A percentile compares a stretch with the other conserved stretches of the same genome.
phyloP scores from a whole-genome alignment of 2,113 vertebrate genomes.

The Meriones unguiculatus region DNA sequence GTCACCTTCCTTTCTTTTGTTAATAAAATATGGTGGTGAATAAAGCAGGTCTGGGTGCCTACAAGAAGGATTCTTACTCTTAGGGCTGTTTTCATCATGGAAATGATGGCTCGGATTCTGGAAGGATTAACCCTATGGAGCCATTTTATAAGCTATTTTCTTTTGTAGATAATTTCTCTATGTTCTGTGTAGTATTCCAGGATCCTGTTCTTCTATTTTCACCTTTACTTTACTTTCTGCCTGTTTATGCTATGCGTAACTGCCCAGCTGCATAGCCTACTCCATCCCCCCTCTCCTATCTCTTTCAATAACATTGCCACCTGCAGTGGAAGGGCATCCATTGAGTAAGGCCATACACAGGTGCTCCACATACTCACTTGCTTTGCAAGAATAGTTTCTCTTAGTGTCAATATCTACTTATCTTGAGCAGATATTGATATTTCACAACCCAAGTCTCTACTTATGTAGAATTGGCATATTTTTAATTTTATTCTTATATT shows the following conservation, averaged over 20 bases:
- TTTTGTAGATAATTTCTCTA: background rate
- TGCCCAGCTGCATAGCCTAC: background rate
- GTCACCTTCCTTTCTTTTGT: background rate
- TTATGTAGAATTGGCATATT: background rate
- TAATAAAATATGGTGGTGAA: too few species aligned
- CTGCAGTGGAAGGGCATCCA: background rate
- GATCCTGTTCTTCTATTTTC: background rate
- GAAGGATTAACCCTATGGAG: background rate
- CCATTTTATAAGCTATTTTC: background rate
- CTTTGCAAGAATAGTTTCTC: background rate
- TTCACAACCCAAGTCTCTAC: background rate
- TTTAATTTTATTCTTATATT: background rate
- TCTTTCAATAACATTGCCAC: background rate
- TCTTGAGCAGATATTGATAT: background rate
- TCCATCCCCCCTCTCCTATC: background rate
- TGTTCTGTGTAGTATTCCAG: background rate
- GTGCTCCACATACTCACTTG: background rate
- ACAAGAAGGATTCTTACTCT: background rate
- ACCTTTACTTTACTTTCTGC: background rate
- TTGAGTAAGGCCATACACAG: background rate
- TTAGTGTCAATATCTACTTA: background rate
- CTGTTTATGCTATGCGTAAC: background rate
- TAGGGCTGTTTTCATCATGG: background rate
- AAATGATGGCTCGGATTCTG: background rate
- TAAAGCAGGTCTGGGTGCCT: background rate